Base-by-base conservation (phyloP, 1,140 invertebrate species). In the Scaptomyza graminum region DNA sequence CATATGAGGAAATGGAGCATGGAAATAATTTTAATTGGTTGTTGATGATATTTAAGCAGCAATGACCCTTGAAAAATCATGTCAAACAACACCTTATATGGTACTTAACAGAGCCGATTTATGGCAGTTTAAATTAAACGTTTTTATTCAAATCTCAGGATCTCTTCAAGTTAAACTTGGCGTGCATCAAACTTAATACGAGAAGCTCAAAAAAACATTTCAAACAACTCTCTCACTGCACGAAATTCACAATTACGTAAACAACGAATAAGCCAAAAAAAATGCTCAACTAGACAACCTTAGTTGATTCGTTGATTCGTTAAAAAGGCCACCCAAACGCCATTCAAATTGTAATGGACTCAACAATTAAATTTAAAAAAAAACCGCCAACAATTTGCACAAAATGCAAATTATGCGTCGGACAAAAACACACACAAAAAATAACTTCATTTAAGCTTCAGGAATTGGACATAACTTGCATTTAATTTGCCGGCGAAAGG, bases 291-390 rank as follows among this genome's bases (percentile, higher is more conserved):
- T 12, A 9, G 8, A 11, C 9, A 37, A 37, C 3, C 8, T 9
- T 12, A 11, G 34, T 22, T 22, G 2, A 22, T 22, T 22, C n/a
- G n/a, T 41, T 34, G 11, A n/a, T 41, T 41, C n/a, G 37, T 41
- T 41, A n/a, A 41, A 34, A 34, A 34, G 7, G 8, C 31, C n/a
- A 41, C 37, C 12, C 18, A 22, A n/a, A n/a, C n/a, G n/a, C n/a
- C 37, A 41, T 41, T n/a, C 31, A 9, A 9, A 13, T 44, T 43
- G 22, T 73, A 65, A 75, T 60, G 63, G 71, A 56, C 59, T 43
- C 79, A 63, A 66, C 78, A 82, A 80, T 80, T 77, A 77, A 82
- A 68, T 61, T 49, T 77, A 81, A 80, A 82, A 56, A 22, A 22
- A 22, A 22, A 3, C 18, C 63, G 46, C 50, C 16, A 62, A 65